Evolutionary conservation across 2,888 invertebrate genomes (phyloP), one percentile per base, ranked within the genome.

Genomic region (Leptogaster cylindrica): DNA sequence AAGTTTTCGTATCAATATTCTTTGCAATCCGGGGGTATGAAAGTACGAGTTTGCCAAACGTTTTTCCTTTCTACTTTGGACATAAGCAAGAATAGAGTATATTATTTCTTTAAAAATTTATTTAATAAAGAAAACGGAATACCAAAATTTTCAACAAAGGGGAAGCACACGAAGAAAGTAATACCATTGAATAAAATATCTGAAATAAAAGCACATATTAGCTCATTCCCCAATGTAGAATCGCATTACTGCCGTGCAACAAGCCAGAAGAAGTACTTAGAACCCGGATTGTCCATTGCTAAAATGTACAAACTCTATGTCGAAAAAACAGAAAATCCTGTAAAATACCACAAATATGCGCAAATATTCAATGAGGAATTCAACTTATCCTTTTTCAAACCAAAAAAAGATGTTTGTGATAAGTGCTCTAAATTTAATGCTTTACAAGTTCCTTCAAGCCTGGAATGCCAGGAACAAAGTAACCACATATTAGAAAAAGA

Each of bases 291-390:
- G 20, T 20, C 16, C 46, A 18, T 46, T 20, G 20, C 46, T 10
- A 8, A 14, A 46, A 46, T 46, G 46, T 2, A 46, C 3, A 16
- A 46, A 46, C 20, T 20, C 20, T 46, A 46, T 20, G 10, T 46
- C 16, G 18, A 46, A 46, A 20, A 16, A 6, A 20, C 20, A 20
- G 46, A 46, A 20, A 46, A 46, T 46, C 46, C 46, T 46, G 46
- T 46, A 20, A 46, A 46, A 46, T 4, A 20, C 18, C 20, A 20
- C 20, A 20, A 20, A 46, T 46, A 46, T 20, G 18, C 18, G 1
- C 16, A 46, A 16, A 46, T 46, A 4, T 46, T 46, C 20, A 46
- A 46, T 46, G 20, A 46, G 16, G 46, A 46, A 14, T 69, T n/a
- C n/a, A n/a, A n/a, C n/a, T n/a, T n/a, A n/a, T n/a, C n/a, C n/a